Conservation (phyloP, 2,113 vertebrate genomes). For the Penelope pileata region DNA sequence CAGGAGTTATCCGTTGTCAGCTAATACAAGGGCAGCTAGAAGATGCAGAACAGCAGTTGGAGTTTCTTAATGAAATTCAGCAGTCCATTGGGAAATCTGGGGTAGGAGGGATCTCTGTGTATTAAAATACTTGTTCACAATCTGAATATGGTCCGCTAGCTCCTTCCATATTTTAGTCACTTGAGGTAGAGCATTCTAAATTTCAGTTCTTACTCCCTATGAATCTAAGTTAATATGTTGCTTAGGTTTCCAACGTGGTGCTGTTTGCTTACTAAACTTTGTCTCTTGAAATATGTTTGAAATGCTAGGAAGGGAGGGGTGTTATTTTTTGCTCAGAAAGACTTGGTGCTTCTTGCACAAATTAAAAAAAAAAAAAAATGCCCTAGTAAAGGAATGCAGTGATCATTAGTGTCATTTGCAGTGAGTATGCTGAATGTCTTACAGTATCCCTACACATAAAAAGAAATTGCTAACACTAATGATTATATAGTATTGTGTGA, state of each 20-base stretch:
- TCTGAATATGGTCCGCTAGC: neutral
- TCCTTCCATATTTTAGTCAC: neutral
- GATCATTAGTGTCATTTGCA: neutral
- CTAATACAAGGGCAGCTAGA: constrained; percentile 88
- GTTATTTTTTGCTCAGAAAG: neutral
- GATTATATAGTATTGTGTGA: neutral
- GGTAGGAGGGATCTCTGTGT: constrained; percentile 73
- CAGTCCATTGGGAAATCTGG: constrained; percentile 92
- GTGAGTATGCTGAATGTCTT: neutral
- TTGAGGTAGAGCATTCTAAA: neutral
- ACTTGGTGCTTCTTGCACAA: neutral
- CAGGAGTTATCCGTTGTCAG: constrained; percentile 93
- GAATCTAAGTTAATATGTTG: neutral
- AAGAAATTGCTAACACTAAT: neutral
- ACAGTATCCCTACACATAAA: neutral
- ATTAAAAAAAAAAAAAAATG: neutral
- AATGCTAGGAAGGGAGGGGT: neutral
- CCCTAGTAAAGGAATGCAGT: neutral
- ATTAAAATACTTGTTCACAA: neutral
- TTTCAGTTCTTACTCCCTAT: neutral
- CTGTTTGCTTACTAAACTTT: neutral
- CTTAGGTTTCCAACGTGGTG: neutral
- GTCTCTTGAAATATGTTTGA: neutral
- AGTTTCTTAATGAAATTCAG: constrained; percentile 93
- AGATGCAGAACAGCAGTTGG: constrained; percentile 94